Base-by-base conservation (phyloP, 2,888 invertebrate genomes). In the Drosophila nr. fundita region DNA sequence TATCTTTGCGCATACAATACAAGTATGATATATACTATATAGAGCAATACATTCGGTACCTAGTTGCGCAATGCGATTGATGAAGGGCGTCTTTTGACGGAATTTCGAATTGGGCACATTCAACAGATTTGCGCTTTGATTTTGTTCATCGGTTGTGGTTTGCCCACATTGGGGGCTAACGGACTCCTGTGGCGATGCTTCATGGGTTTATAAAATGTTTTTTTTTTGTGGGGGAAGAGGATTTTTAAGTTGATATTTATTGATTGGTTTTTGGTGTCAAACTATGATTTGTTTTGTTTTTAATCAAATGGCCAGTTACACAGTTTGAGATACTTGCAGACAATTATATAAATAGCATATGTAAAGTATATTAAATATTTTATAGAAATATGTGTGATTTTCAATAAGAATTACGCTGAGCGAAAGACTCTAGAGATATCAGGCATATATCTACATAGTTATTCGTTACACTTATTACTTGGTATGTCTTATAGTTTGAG, bases 31-130 rank as follows among this genome's bases (percentile, higher is more conserved):
- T 70, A 71, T 76, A 73, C 68, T 78, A 79, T 78, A 81, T 76
- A 76, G 73, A 70, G 77, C 82, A 83, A 70, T 75, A 85, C 73
- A 70, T 59, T 70, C 70, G 87, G 87, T 92, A 92, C 92, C 92
- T 92, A 92, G 90, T 90, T 92, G 89, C 83, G 91, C 90, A 81
- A 92, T 91, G 77, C 92, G 91, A 82, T 91, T 92, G 91, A 92
- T 91, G 87, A 91, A 89, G 59, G 92, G 92, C 81, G 88, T 91
- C 84, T 91, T 92, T 82, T 91, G 92, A 83, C 92, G 92, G 73
- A 91, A 92, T 82, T 90, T 92, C 76, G 82, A 82, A 76, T 66
- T 79, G 78, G 89, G 78, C 69, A 87, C 75, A 80, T 78, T 79
- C 83, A 79, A 76, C 75, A 80, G 72, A 80, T 75, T 82, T 76